These are phyloP conservation scores for Psophia crepitans DNA, from an alignment of 2,113 vertebrate genomes.

Conservation along the genomic window DNA sequence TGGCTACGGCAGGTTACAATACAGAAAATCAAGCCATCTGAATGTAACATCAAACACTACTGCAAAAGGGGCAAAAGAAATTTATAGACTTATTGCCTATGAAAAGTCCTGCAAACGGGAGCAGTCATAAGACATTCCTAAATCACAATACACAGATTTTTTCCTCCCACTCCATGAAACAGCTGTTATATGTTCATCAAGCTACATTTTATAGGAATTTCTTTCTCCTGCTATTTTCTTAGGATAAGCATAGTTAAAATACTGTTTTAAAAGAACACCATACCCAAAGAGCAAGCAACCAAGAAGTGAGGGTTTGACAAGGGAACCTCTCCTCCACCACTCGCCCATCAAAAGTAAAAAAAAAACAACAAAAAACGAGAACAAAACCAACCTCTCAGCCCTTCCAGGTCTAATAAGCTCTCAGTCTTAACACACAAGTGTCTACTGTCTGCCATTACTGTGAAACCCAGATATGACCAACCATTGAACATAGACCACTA, in stretches of 20 bases:
- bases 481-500: background rate
- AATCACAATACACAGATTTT: background rate
- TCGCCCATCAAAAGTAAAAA: background rate
- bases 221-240: background rate
- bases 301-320: background rate
- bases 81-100: background rate
- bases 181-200: background rate
- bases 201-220: background rate
- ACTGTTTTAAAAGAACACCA: background rate
- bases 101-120: background rate
- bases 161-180: background rate
- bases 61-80: background rate
- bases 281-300: background rate
- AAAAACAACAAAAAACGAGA: no score
- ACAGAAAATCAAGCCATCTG: background rate
- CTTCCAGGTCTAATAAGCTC: background rate
- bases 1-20: background rate
- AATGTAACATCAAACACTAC: background rate
- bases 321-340: background rate
- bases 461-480: background rate
- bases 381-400: background rate
- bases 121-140: background rate
- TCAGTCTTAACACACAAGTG: background rate
- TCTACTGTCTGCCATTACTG: background rate
- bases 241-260: background rate